phyloP scores from a whole-genome alignment of 92 coral and sea anemone species.

The Anthopleura xanthogrammica region DNA sequence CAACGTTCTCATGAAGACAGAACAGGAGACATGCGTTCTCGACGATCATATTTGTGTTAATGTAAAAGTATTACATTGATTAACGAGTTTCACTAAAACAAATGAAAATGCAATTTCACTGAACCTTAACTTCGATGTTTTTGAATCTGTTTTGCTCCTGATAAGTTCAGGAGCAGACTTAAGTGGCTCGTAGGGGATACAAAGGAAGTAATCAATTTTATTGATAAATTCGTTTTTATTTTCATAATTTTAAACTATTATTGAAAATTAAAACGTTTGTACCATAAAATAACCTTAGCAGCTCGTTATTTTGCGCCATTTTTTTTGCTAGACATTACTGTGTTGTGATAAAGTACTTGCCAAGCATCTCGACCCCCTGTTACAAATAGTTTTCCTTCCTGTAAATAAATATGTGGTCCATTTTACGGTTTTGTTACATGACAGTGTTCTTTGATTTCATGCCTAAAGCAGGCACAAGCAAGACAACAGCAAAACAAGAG shows the following conservation, averaged over 20 bases:
- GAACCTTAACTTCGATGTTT: conserved; percentile 4
- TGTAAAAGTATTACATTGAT: neutral
- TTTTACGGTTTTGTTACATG: conserved; percentile 33
- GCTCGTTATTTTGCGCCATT: neutral
- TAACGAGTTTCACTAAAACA: neutral
- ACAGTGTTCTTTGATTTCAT: conserved; percentile 12
- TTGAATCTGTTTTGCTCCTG: neutral
- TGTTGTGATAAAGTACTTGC: neutral
- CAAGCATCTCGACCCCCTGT: conserved; percentile 33
- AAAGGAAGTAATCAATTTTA: conserved; percentile 10
- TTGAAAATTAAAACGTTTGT: neutral
- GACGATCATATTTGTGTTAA: neutral
- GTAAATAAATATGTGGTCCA: conserved; percentile 20
- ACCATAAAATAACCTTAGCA: neutral
- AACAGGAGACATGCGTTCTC: neutral
- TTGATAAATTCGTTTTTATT: conserved; percentile 7
- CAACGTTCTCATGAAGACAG: neutral
- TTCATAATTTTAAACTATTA: neutral
- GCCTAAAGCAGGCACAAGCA: conserved; percentile 37
- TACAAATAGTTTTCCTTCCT: conserved; percentile 51
- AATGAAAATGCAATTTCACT: neutral
- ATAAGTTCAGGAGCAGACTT: conserved; percentile 2
- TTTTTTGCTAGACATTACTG: neutral
- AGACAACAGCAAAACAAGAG: conserved; percentile 41
- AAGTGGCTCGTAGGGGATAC: conserved; percentile 6